Evolutionary conservation across 2,888 invertebrate species (phyloP).

Genomic region (Spodoptera exigua): DNA sequence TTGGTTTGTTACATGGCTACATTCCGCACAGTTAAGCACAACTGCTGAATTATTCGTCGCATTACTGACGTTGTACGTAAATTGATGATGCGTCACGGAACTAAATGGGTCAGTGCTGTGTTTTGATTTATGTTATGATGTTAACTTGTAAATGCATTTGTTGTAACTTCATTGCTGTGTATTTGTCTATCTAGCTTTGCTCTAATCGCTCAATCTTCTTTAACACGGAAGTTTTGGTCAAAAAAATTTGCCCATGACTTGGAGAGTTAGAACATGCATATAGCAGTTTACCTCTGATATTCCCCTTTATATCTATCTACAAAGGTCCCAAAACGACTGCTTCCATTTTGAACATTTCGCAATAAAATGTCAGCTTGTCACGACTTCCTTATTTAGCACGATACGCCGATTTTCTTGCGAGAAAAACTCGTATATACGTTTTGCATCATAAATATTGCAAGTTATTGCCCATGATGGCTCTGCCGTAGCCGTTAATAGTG

Average conservation of each 20-base stretch:
- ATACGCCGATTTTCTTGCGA: conserved; percentile 1
- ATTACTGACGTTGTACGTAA: conserved; percentile 20
- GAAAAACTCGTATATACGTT: conserved; percentile 28
- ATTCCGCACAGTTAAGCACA: conserved; percentile 22
- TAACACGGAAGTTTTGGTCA: no score
- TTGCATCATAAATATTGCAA: conserved; percentile 35
- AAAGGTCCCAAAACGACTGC: conserved; percentile 26
- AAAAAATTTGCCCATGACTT: no score
- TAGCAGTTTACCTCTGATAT: no score
- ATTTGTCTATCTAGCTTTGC: conserved; percentile 8
- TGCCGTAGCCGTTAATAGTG: conserved; percentile 32
- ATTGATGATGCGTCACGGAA: conserved; percentile 17
- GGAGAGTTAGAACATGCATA: no score
- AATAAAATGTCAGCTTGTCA: conserved; percentile 23
- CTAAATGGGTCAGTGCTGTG: conserved; percentile 31
- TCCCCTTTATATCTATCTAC: not conserved
- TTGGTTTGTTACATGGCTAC: conserved; percentile 22
- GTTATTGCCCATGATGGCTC: conserved; percentile 27
- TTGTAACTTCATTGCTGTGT: not conserved
- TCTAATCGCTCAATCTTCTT: conserved; percentile 8
- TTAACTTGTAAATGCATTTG: conserved; percentile 5
- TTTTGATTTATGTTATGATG: conserved; percentile 28
- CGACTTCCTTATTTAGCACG: conserved; percentile 14
- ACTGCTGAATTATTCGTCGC: conserved; percentile 39
- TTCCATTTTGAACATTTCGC: conserved; percentile 12